phyloP scores from a whole-genome alignment of 2,113 vertebrate species.

The Menura novaehollandiae region DNA sequence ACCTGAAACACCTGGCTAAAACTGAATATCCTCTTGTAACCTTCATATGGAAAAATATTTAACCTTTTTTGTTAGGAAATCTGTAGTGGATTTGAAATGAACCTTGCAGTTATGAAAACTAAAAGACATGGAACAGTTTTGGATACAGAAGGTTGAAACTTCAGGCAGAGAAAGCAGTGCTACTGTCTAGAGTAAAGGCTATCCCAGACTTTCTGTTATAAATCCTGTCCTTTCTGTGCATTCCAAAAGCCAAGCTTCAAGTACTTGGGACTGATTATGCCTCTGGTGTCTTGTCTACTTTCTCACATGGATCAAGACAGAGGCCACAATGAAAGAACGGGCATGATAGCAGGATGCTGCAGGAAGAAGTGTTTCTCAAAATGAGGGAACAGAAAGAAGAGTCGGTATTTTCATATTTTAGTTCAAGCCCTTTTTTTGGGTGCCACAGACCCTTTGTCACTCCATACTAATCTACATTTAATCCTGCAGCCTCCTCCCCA shows the following conservation, averaged over 20 bases:
- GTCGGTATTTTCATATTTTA: background rate
- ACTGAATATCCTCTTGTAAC: background rate
- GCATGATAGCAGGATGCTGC: background rate
- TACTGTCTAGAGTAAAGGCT: background rate
- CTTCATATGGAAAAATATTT: background rate
- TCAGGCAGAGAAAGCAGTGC: background rate
- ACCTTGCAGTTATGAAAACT: background rate
- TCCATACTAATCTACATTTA: background rate
- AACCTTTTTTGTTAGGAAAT: background rate
- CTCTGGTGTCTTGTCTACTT: background rate
- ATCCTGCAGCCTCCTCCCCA: background rate
- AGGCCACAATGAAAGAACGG: background rate
- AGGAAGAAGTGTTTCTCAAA: background rate
- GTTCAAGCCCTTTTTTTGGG: background rate
- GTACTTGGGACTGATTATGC: background rate
- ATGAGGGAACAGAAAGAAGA: background rate
- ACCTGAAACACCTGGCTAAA: background rate
- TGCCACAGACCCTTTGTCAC: background rate
- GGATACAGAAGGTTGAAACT: background rate
- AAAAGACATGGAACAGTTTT: background rate
- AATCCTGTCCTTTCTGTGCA: background rate
- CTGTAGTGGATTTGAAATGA: background rate
- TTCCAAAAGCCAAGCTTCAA: background rate
- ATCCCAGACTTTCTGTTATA: background rate
- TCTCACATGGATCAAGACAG: background rate